Conservation (phyloP, 2,888 invertebrate genomes). For the Hirtodrosophila trivittata region DNA sequence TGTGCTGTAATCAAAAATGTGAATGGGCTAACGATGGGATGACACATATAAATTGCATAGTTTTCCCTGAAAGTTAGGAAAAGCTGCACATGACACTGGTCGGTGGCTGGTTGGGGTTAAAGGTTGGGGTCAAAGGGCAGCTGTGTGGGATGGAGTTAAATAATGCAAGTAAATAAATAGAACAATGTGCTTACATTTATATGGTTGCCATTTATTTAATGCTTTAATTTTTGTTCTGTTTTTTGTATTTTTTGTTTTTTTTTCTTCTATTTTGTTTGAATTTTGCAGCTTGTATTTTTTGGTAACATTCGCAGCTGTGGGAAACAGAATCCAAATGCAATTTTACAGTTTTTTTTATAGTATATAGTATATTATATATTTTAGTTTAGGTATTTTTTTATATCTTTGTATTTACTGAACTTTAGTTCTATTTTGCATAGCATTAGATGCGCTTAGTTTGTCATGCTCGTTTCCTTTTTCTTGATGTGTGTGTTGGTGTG, state of each 20-base stretch:
- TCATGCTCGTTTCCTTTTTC: conserved; percentile 56
- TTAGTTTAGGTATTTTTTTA: conserved; percentile 29
- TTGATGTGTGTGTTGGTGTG: conserved; percentile 22
- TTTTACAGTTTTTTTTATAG: conserved; percentile 52
- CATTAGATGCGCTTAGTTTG: conserved; percentile 72
- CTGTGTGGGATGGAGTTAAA: not conserved
- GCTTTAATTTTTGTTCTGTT: conserved; percentile 54
- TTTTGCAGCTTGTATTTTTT: conserved; percentile 7
- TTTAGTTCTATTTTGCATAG: conserved; percentile 62
- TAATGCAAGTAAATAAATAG: conserved; percentile 21
- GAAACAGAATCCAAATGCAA: conserved; percentile 68
- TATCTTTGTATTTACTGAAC: conserved; percentile 48
- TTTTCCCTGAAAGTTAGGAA: too few species aligned
- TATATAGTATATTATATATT: conserved; percentile 27
- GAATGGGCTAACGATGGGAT: too few species aligned
- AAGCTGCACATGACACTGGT: too few species aligned
- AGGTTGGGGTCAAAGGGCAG: not conserved
- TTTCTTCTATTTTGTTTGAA: conserved; percentile 24
- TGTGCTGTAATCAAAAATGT: too few species aligned
- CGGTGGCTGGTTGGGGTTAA: too few species aligned
- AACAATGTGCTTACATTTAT: conserved; percentile 61
- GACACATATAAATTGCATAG: too few species aligned
- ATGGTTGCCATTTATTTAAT: conserved; percentile 72
- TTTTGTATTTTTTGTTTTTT: conserved; percentile 14
- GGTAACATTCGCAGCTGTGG: conserved; percentile 41